Conservation (phyloP, 1,140 invertebrate species). For the Doryteuthis pealeii region DNA sequence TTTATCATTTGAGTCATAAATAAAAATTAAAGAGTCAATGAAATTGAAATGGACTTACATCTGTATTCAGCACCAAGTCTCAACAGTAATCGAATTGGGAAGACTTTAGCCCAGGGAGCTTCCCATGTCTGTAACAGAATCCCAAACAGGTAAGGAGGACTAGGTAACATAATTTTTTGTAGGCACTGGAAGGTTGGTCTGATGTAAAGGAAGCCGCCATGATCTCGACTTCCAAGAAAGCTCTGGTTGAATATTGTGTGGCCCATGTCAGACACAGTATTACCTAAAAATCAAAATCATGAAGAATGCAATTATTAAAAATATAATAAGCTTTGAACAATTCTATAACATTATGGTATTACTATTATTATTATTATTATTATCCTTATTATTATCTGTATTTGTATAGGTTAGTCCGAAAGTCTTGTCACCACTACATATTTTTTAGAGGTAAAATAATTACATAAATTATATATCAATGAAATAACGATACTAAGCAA, state of each 20-base stretch:
- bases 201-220: constrained; percentile 83
- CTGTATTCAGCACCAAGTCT: constrained; percentile 83
- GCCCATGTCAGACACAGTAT: constrained; percentile 74
- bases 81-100: constrained; percentile 76
- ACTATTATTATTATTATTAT: no score
- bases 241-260: constrained; percentile 62
- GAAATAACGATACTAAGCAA: no score
- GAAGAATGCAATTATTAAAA: neutral
- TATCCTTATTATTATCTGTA: no score
- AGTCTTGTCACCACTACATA: no score
- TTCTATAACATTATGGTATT: neutral
- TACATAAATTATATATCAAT: neutral
- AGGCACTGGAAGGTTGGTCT: constrained; percentile 82
- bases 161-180: constrained; percentile 73
- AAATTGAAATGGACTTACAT: constrained; percentile 60
- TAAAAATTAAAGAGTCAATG: no score
- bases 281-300: constrained; percentile 62
- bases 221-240: constrained; percentile 78
- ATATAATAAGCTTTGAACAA: no score
- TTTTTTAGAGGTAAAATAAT: no score
- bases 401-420: no score
- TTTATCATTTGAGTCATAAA: no score
- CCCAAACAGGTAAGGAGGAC: constrained; percentile 77
- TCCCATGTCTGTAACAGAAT: constrained; percentile 85
- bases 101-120: constrained; percentile 83